phyloP scores from a whole-genome alignment of 2,797 vertebrate species.

The Schizothorax lantsangensis region DNA sequence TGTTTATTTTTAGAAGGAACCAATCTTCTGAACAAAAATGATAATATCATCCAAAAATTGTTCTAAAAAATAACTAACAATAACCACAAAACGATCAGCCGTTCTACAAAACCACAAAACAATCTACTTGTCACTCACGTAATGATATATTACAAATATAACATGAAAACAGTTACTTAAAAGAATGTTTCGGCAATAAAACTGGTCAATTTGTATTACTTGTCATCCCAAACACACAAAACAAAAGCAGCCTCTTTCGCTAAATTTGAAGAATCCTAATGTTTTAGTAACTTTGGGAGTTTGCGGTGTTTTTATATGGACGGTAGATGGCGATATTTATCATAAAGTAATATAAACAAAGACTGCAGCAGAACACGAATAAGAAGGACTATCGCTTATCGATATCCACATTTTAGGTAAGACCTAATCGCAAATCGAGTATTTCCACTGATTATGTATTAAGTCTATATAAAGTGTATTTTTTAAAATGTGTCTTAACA shows the following conservation, averaged over 20 bases:
- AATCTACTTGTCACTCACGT: not conserved
- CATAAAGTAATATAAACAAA: not conserved
- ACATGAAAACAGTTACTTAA: not conserved
- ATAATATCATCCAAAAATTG: not conserved
- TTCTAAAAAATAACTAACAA: not conserved
- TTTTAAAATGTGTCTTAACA: not conserved
- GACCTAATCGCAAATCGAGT: not conserved
- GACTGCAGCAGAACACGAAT: not conserved
- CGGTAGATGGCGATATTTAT: constrained; percentile 33
- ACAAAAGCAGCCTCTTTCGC: not conserved
- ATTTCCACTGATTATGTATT: not conserved
- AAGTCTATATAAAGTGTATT: not conserved
- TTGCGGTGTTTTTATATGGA: not conserved
- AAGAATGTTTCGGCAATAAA: not conserved
- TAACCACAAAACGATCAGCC: not conserved
- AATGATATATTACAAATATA: not conserved
- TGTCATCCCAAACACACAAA: not conserved
- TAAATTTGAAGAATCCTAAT: not conserved
- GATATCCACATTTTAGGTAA: not conserved
- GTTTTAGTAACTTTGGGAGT: not conserved
- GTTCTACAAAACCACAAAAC: not conserved
- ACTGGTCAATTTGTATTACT: not conserved
- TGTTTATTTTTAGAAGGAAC: not conserved
- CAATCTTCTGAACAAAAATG: not conserved
- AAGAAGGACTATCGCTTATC: not conserved